phyloP scores from a whole-genome alignment of 2,888 invertebrate species.

The Hypolimnas misippus region DNA sequence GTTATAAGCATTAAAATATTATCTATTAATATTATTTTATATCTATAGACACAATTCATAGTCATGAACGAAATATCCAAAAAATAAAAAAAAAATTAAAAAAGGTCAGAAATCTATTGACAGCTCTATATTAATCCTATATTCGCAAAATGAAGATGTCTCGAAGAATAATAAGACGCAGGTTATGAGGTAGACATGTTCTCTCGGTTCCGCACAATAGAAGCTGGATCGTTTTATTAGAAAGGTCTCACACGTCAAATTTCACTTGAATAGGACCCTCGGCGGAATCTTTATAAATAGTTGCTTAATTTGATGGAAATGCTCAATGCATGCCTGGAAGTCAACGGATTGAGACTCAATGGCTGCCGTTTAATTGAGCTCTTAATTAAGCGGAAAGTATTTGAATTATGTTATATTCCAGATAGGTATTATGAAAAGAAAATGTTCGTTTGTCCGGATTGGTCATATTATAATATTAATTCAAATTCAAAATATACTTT shows the following conservation, averaged over 20 bases:
- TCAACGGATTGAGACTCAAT: constrained; percentile 69
- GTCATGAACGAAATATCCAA: no score
- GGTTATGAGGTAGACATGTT: constrained; percentile 71
- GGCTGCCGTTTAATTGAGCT: constrained; percentile 66
- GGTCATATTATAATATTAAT: no score
- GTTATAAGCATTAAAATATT: no score
- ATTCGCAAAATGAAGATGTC: constrained; percentile 60
- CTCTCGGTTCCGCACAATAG: constrained; percentile 64
- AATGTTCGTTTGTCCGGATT: not conserved
- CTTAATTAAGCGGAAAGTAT: constrained; percentile 49
- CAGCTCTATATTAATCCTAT: constrained; percentile 48
- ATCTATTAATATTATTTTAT: no score
- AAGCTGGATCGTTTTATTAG: constrained; percentile 59
- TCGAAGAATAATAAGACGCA: constrained; percentile 69
- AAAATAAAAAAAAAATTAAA: no score
- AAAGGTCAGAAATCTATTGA: no score
- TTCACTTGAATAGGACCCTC: constrained; percentile 76
- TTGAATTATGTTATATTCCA: constrained; percentile 3
- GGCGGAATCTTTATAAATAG: constrained; percentile 82
- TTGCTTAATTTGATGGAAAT: constrained; percentile 82
- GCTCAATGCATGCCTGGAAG: constrained; percentile 70
- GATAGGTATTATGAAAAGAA: not conserved
- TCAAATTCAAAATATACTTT: no score
- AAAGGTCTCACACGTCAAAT: constrained; percentile 81
- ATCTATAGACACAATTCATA: no score